A percentile compares a stretch with the other conserved stretches of the same genome.
Conservation (phyloP, 1,140 invertebrate species). For the Nymphalis io region DNA sequence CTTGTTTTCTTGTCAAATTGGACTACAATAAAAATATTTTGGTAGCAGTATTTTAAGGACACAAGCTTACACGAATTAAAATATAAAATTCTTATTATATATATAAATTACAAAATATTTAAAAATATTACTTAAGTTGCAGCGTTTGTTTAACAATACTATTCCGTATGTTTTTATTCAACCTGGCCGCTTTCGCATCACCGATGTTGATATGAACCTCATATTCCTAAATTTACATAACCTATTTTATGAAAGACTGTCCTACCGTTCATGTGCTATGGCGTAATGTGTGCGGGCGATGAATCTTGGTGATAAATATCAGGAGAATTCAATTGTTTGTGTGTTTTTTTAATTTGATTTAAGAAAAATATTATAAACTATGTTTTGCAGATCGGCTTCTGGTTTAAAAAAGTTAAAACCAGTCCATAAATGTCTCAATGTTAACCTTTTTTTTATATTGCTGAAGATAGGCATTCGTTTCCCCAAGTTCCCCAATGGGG, state of each 20-base stretch:
- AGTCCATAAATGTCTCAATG: too few species aligned
- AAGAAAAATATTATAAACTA: too few species aligned
- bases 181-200: conserved; percentile 57
- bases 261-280: conserved; percentile 24
- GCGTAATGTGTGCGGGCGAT: background rate
- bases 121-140: background rate
- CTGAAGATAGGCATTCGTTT: too few species aligned
- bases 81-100: background rate
- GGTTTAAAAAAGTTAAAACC: too few species aligned
- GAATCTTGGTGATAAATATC: background rate
- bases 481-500: too few species aligned
- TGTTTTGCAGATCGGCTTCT: too few species aligned
- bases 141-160: background rate
- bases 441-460: too few species aligned
- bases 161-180: conserved; percentile 45
- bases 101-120: background rate
- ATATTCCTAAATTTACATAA: conserved; percentile 66
- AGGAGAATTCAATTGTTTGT: background rate
- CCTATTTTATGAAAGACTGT: conserved; percentile 57
- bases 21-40: too few species aligned
- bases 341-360: too few species aligned
- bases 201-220: conserved; percentile 64
- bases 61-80: too few species aligned
- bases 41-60: too few species aligned
- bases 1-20: too few species aligned